These are phyloP conservation scores for Eulimnadia texana DNA, from an alignment of 1,140 invertebrate genomes.

Conservation along the genomic window DNA sequence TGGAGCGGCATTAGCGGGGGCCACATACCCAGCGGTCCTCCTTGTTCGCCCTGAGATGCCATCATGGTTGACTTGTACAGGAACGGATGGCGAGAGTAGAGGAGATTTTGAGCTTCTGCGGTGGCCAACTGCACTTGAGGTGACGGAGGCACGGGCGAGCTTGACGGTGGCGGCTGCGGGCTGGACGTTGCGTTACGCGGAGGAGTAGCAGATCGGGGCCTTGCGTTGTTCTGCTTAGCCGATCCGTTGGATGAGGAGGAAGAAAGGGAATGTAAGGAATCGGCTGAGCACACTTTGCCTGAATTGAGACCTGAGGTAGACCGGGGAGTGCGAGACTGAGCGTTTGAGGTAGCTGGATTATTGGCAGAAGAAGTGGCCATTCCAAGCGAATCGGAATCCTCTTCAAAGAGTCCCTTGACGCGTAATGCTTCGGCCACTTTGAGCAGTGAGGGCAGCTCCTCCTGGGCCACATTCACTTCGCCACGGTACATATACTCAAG, in stretches of 20 bases:
- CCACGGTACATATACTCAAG: constrained; percentile 86
- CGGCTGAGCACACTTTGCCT: neutral
- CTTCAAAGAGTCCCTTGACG: constrained; percentile 48
- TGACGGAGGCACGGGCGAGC: neutral
- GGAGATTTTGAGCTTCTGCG: neutral
- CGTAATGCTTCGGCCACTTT: constrained; percentile 66
- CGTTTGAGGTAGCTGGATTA: neutral
- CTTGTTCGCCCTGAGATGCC: neutral
- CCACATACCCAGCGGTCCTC: constrained; percentile 32
- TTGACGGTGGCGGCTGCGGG: constrained; percentile 14
- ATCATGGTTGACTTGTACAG: constrained; percentile 14
- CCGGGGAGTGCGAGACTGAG: neutral
- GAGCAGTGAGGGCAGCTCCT: constrained; percentile 58
- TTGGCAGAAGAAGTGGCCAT: neutral
- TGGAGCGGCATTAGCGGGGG: constrained; percentile 29
- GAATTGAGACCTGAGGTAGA: neutral
- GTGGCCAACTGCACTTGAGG: neutral
- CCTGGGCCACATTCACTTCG: constrained; percentile 74
- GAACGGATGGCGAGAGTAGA: neutral
- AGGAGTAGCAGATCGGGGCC: constrained; percentile 9
- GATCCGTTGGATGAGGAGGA: constrained; percentile 2
- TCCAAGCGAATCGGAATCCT: constrained; percentile 23
- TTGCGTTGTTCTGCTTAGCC: constrained; percentile 7
- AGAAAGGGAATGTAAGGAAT: neutral
- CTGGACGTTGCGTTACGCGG: constrained; percentile 12